Conservation (phyloP, 2,797 vertebrate genomes). For the Odontamblyopus lacepedii region DNA sequence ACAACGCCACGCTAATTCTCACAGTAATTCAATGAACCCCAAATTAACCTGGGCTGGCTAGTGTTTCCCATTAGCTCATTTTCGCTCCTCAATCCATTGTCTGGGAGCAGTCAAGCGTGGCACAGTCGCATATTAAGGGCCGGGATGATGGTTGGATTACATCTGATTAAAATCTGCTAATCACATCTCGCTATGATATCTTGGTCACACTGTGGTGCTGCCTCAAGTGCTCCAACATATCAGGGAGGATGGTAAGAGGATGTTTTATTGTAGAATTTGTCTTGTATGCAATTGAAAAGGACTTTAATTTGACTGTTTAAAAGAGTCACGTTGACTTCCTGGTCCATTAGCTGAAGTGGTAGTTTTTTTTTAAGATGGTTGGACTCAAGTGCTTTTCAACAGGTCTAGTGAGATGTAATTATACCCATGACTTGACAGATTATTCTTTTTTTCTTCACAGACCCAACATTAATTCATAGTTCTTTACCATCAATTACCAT, state of each 20-base stretch:
- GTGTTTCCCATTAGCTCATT: slow-evolving; percentile 68
- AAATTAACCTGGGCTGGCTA: slow-evolving; percentile 75
- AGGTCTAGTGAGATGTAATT: background rate
- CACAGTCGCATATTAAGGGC: slow-evolving; percentile 53
- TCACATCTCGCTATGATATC: slow-evolving; percentile 67
- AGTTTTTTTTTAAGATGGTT: background rate
- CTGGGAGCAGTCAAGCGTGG: slow-evolving; percentile 53
- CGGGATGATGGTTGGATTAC: slow-evolving; percentile 66
- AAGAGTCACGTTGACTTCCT: background rate
- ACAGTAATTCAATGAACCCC: slow-evolving; percentile 75
- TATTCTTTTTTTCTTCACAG: background rate
- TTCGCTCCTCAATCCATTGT: slow-evolving; percentile 57
- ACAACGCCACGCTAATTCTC: slow-evolving; percentile 66
- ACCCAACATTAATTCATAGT: background rate
- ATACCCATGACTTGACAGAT: background rate
- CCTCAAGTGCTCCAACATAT: slow-evolving; percentile 3
- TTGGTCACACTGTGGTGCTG: slow-evolving; percentile 36
- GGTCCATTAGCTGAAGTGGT: background rate
- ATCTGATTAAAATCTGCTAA: slow-evolving; percentile 73
- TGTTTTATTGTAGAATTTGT: background rate
- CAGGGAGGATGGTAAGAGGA: background rate
- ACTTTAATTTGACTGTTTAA: slow-evolving; percentile 3
- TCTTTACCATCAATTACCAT: background rate
- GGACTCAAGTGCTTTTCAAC: background rate
- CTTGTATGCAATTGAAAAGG: background rate